These are phyloP conservation scores for Blastobasis adustella DNA, from an alignment of 2,888 invertebrate species.

Conservation along the genomic window DNA sequence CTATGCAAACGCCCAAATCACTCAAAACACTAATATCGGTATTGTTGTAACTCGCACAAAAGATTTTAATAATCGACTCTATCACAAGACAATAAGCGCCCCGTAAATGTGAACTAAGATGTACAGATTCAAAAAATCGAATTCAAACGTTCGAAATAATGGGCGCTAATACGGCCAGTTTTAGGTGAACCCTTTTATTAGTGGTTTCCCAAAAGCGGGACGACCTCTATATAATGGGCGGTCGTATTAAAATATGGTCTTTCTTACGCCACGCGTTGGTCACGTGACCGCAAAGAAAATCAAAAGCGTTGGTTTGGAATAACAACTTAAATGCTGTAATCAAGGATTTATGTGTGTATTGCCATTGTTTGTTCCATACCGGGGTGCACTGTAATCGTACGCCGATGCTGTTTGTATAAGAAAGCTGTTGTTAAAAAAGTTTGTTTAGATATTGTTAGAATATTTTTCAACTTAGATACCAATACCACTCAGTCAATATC, in stretches of 20 bases:
- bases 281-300: conserved; percentile 61
- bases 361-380: conserved; percentile 35
- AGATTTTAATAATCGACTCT: conserved; percentile 34
- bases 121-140: conserved; percentile 27
- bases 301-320: conserved; percentile 65
- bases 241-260: conserved; percentile 40
- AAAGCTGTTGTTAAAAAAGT: no score
- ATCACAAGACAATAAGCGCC: conserved; percentile 16
- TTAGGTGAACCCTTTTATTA: conserved; percentile 7
- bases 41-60: conserved; percentile 23
- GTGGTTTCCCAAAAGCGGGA: background rate
- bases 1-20: conserved; percentile 30
- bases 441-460: no score
- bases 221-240: conserved; percentile 26
- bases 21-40: conserved; percentile 32
- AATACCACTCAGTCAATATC: no score
- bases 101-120: conserved; percentile 16
- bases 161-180: conserved; percentile 36
- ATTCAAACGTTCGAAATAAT: conserved; percentile 64
- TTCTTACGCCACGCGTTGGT: conserved; percentile 46
- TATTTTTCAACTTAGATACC: no score
- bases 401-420: no score
- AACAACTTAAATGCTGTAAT: conserved; percentile 66
- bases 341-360: conserved; percentile 56
- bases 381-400: no score